Conservation (phyloP, 2,797 vertebrate genomes). For the Pteropus rufus region DNA sequence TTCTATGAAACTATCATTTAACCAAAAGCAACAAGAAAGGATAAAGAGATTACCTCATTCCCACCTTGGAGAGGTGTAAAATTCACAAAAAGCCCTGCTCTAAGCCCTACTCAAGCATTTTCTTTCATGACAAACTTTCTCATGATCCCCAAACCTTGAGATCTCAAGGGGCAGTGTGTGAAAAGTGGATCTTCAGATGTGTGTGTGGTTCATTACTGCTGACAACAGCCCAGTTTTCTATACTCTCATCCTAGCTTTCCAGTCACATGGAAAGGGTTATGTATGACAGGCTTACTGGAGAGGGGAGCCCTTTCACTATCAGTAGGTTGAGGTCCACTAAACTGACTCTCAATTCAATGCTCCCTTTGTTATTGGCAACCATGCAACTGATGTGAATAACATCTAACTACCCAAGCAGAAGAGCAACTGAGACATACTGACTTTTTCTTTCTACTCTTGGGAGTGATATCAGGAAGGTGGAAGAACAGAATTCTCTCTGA, state of each 20-base stretch:
- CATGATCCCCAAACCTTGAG: not conserved
- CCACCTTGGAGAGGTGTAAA: not conserved
- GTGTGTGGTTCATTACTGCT: not conserved
- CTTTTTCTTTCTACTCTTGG: not conserved
- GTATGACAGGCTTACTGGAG: not conserved
- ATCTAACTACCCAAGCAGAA: not conserved
- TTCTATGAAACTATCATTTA: not conserved
- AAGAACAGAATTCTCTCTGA: conserved; percentile 1
- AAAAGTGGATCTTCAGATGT: not conserved
- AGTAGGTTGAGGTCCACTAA: not conserved
- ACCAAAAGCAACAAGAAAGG: conserved; percentile 18
- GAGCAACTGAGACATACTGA: not conserved
- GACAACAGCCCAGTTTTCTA: not conserved
- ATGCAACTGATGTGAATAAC: not conserved
- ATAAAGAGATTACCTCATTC: not conserved
- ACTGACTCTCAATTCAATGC: not conserved
- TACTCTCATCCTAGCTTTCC: not conserved
- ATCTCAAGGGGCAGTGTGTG: not conserved
- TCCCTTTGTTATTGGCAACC: not conserved
- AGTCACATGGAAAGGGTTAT: not conserved
- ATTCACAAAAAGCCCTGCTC: not conserved
- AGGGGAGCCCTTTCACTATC: not conserved
- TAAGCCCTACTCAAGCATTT: not conserved
- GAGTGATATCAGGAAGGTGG: not conserved
- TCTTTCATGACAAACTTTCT: conserved; percentile 26